Conservation (phyloP, 2,888 invertebrate species). For the Helobdella robusta region DNA sequence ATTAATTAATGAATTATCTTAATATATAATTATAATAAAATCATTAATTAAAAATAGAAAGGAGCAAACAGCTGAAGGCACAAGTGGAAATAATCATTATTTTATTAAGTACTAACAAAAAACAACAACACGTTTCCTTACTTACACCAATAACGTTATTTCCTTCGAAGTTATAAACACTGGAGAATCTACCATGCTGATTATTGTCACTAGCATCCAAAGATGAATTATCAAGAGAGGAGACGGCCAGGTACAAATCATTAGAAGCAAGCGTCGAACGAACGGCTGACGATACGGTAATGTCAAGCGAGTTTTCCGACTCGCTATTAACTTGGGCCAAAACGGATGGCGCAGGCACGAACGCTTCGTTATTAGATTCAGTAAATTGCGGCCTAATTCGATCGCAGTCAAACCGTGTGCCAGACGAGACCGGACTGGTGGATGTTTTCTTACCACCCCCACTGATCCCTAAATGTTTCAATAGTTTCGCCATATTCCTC, state of each 20-base stretch:
- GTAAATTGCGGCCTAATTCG: slow-evolving; percentile 12
- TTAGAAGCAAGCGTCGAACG: slow-evolving; percentile 12
- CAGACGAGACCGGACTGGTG: slow-evolving; percentile 3
- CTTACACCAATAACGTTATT: neutral
- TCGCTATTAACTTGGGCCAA: neutral
- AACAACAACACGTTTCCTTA: neutral
- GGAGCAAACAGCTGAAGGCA: too few relatives aligned
- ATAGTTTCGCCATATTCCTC: slow-evolving; percentile 20
- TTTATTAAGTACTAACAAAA: too few relatives aligned
- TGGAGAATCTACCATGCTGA: neutral
- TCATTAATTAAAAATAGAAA: neutral
- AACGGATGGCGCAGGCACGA: neutral
- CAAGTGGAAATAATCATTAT: too few relatives aligned
- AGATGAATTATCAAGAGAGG: too few relatives aligned
- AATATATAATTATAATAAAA: too few relatives aligned
- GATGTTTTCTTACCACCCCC: slow-evolving; percentile 10
- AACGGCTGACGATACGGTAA: slow-evolving; percentile 24
- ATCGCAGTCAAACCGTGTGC: slow-evolving; percentile 12
- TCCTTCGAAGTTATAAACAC: slow-evolving; percentile 1
- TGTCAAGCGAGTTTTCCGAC: slow-evolving; percentile 12
- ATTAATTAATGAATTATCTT: neutral
- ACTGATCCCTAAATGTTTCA: slow-evolving; percentile 21
- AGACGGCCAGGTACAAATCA: too few relatives aligned
- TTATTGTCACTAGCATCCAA: slow-evolving; percentile 1
- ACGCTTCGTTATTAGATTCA: neutral